Evolutionary conservation across 2,113 vertebrate species (phyloP).

Genomic region (Hypocryptadius cinnamomeus): DNA sequence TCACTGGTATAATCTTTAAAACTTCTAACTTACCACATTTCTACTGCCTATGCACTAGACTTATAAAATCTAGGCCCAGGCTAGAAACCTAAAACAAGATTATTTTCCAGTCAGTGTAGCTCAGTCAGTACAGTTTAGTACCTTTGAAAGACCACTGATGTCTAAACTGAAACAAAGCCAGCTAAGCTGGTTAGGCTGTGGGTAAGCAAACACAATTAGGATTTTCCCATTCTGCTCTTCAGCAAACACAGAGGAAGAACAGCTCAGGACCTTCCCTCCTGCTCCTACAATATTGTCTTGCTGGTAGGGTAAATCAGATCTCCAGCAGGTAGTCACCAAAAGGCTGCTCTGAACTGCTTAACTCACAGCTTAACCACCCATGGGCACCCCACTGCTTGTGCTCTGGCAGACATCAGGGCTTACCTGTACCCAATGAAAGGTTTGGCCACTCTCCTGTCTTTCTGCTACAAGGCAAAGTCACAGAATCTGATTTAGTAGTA

Average conservation of each 20-base stretch:
- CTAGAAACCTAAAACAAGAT: neutral
- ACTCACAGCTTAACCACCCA: neutral
- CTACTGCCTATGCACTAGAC: neutral
- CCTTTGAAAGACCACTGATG: neutral
- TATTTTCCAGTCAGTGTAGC: neutral
- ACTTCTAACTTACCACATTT: neutral
- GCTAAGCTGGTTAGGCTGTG: neutral
- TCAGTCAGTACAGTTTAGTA: neutral
- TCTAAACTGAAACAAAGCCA: neutral
- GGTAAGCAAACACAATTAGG: neutral
- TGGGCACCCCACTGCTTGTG: accelerated
- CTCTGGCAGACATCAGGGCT: neutral
- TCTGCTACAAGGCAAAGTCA: neutral
- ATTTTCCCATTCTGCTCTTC: neutral
- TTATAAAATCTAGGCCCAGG: neutral
- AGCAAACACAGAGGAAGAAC: neutral
- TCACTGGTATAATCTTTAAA: neutral
- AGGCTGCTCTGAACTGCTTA: neutral
- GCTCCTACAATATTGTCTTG: neutral
- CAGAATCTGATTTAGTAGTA: neutral
- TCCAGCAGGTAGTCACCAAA: neutral
- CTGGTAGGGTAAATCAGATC: neutral
- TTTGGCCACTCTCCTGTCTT: neutral
- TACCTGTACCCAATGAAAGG: neutral
- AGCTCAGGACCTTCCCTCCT: neutral